A percentile compares a stretch with the other conserved stretches of the same genome.
phyloP scores from a whole-genome alignment of 2,888 invertebrate species.

The Leptopilina drosophilae region DNA sequence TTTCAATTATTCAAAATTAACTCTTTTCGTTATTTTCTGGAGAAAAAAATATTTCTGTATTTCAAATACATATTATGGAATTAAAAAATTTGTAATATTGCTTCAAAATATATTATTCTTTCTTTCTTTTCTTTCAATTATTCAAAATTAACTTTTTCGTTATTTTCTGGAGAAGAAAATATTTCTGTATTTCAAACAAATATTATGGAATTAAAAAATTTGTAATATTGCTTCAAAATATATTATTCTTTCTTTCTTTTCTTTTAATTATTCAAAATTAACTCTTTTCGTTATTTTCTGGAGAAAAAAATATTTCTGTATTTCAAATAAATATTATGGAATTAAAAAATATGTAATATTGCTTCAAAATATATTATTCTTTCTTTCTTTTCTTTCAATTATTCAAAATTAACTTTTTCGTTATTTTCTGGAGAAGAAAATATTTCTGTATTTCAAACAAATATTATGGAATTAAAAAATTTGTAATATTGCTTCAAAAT shows the following conservation, averaged over 20 bases:
- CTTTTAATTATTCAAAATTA: conserved; percentile 1
- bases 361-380: too few relatives aligned
- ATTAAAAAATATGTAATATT: neutral
- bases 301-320: neutral
- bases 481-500: too few relatives aligned
- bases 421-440: neutral
- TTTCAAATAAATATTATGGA: too few relatives aligned
- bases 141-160: conserved; percentile 2
- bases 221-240: too few relatives aligned
- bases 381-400: neutral
- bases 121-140: neutral
- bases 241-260: neutral
- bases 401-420: conserved; percentile 7
- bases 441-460: neutral
- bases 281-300: neutral
- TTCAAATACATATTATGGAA: neutral
- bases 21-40: neutral
- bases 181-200: too few relatives aligned
- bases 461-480: neutral
- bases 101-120: too few relatives aligned
- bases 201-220: neutral
- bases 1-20: conserved; percentile 6
- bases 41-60: neutral
- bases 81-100: neutral
- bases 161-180: neutral